These are phyloP conservation scores for Aradus depressus DNA, from an alignment of 2,888 invertebrate species.

Conservation along the genomic window DNA sequence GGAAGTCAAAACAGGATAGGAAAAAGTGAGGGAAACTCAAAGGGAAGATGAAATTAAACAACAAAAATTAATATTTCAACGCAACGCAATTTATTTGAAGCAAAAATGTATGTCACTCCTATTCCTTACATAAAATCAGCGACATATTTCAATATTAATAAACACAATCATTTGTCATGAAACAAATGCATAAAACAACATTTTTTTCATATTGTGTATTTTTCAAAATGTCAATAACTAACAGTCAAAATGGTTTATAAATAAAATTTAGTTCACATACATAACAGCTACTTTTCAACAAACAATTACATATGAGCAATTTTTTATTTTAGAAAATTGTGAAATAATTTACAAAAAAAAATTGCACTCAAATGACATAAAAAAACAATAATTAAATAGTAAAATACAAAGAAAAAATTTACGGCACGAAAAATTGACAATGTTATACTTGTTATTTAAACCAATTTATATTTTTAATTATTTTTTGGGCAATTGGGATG, in stretches of 20 bases:
- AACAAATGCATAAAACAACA: slow-evolving; percentile 25
- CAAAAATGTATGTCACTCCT: slow-evolving; percentile 27
- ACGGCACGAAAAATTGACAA: no score
- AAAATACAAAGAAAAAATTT: no score
- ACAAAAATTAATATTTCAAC: no score
- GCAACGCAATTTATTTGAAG: slow-evolving; percentile 30
- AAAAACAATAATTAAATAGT: no score
- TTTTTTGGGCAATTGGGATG: no score
- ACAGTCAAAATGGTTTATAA: slow-evolving; percentile 17
- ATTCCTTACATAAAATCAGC: slow-evolving; percentile 28
- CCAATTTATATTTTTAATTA: no score
- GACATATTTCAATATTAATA: slow-evolving; percentile 26
- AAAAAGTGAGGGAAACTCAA: no score
- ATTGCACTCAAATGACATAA: no score
- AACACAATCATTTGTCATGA: slow-evolving; percentile 22
- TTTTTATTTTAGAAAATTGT: slow-evolving; percentile 12
- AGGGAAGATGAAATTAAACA: no score
- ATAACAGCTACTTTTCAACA: slow-evolving; percentile 25
- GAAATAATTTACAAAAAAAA: no score
- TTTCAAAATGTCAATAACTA: slow-evolving; percentile 12
- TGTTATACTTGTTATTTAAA: no score
- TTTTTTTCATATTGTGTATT: slow-evolving; percentile 19
- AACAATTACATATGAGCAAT: slow-evolving; percentile 23
- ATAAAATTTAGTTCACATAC: slow-evolving; percentile 23
- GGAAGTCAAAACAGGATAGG: no score